Evolutionary conservation across 2,888 invertebrate species (phyloP).

Genomic region (Melanotus villosus): DNA sequence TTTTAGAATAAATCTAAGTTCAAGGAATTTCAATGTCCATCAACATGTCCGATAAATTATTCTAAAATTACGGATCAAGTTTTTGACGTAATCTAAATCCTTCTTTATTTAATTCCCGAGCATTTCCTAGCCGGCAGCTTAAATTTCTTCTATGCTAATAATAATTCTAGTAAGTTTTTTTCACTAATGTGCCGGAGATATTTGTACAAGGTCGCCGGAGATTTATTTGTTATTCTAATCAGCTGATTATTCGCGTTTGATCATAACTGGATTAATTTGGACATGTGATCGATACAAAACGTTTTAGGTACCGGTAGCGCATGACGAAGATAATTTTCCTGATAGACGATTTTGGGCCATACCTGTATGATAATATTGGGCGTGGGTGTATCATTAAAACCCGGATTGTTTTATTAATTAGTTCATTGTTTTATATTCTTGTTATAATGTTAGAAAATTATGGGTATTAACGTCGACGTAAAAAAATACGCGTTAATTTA

Average conservation of each 20-base stretch:
- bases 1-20: no score
- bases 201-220: conserved; percentile 24
- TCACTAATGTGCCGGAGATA: background rate
- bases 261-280: conserved; percentile 31
- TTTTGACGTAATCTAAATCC: background rate
- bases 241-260: conserved; percentile 12
- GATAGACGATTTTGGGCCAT: background rate
- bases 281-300: conserved; percentile 2
- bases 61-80: no score
- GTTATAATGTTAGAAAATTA: background rate
- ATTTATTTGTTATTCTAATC: conserved; percentile 34
- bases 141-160: background rate
- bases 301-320: conserved; percentile 20
- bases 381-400: conserved; percentile 14
- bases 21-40: no score
- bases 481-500: background rate
- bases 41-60: background rate
- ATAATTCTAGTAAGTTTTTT: background rate
- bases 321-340: conserved; percentile 12
- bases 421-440: background rate
- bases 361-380: conserved; percentile 18
- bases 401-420: conserved; percentile 7
- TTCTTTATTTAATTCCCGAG: background rate
- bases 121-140: background rate
- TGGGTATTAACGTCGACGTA: background rate